Percentiles rank a stretch among this genome's conserved stretches.
phyloP scores from a whole-genome alignment of 2,113 vertebrate genomes.

The Sula dactylatra region DNA sequence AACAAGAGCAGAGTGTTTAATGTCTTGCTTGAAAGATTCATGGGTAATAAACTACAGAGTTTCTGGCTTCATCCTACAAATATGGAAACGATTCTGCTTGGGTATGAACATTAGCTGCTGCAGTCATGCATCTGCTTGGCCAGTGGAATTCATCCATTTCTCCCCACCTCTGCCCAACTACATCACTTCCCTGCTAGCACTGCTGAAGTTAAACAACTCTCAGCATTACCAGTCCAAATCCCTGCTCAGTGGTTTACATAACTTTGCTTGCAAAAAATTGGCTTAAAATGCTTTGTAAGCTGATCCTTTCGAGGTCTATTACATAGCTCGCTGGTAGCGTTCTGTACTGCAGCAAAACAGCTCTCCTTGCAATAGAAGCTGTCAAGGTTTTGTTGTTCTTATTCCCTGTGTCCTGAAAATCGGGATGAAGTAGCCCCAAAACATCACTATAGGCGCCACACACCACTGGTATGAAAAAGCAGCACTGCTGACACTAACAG shows the following conservation, averaged over 20 bases:
- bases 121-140: background rate
- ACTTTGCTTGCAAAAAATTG: conserved; percentile 8
- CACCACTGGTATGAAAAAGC: background rate
- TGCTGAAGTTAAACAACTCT: background rate
- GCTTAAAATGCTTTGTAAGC: conserved; percentile 10
- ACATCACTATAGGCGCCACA: background rate
- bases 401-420: background rate
- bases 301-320: background rate
- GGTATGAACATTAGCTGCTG: background rate
- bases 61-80: background rate
- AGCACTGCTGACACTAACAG: background rate
- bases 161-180: background rate
- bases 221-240: background rate
- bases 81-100: background rate
- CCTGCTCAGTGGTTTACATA: background rate
- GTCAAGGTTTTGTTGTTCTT: background rate
- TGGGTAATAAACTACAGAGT: background rate
- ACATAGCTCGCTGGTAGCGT: background rate
- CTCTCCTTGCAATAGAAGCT: background rate
- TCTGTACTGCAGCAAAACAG: background rate
- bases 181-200: background rate
- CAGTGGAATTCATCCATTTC: background rate
- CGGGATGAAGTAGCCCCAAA: background rate
- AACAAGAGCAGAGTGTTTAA: background rate
- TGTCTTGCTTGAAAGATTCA: background rate